Evolutionary conservation across 2,888 invertebrate species (phyloP), one percentile per base, ranked within the genome.

Genomic region (Drosophila mulleri): DNA sequence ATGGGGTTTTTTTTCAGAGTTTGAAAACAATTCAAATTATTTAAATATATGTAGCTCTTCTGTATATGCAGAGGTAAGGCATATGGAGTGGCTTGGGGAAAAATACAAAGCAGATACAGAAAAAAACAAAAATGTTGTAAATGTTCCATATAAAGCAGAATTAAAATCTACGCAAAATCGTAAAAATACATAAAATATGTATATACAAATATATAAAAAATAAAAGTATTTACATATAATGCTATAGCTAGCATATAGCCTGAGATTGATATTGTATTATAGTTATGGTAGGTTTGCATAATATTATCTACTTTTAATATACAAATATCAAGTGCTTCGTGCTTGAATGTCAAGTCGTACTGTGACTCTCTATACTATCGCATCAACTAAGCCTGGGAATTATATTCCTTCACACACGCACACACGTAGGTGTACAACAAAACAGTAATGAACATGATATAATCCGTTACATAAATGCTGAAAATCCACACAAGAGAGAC

Each of bases 361-460:
- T 20, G 6, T 14, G 23, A 16, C 8, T 23, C 29, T 48, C 14
- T 18, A 16, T 16, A 3, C 20, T 32, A 11, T 45, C 8, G 29
- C 29, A 29, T 29, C 57, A 29, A 45, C 45, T 58, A 4, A 14
- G 58, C 58, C 37, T 58, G 26, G 45, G 5, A 58, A 37, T 58
- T 26, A 0, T 18, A 32, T 5, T 48, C 48, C 26, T 6, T 1
- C 9, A 4, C 48, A 29, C 41, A 37, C 26, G 26, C n/a, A 8
- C 20, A 18, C n/a, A 47, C 26, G 9, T 20, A 23, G 2, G 3
- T 26, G 16, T 9, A 16, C 52, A 16, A n/a, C 20, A 20, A 12
- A 20, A 20, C 29, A 12, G n/a, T 11, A 54, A 42, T 56, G 9
- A 56, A 42, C 14, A 42, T 56, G 18, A 35, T 47, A 45, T 37